Evolutionary conservation across 1,140 invertebrate species (phyloP).

Genomic region (Mizuhopecten yessoensis): DNA sequence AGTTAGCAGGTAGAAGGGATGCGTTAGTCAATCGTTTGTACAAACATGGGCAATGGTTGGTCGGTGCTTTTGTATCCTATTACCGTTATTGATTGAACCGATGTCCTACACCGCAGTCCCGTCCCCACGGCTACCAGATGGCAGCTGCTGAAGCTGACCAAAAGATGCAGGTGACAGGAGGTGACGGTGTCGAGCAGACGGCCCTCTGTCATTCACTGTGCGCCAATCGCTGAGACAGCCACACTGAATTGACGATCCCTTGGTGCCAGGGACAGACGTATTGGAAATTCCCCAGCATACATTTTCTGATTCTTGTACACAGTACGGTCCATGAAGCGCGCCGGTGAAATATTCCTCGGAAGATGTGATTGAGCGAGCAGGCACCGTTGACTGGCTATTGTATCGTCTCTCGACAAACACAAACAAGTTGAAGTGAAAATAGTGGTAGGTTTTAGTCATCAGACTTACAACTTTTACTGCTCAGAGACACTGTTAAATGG

Average conservation of each 20-base stretch:
- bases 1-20: conserved; percentile 13
- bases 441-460: background rate
- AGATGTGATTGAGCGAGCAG: background rate
- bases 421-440: background rate
- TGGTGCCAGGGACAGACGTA: background rate
- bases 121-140: conserved; percentile 36
- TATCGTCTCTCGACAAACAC: background rate
- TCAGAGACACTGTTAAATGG: background rate
- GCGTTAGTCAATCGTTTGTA: background rate
- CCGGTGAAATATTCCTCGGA: background rate
- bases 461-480: background rate
- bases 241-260: background rate
- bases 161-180: conserved; percentile 37
- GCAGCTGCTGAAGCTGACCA: conserved; percentile 21
- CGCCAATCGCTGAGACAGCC: background rate
- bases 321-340: background rate
- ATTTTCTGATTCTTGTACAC: background rate
- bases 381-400: background rate
- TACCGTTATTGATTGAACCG: background rate
- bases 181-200: conserved; percentile 16
- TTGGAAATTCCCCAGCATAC: conserved; percentile 25
- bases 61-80: conserved; percentile 31
- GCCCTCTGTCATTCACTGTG: conserved; percentile 23
- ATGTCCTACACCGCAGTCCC: conserved; percentile 3
- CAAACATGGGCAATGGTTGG: conserved; percentile 13